A percentile compares a stretch with the other conserved stretches of the same genome.
These are phyloP conservation scores for Hermaeophaga mercurialis DNA, from an alignment of 2,888 invertebrate species.

Conservation along the genomic window DNA sequence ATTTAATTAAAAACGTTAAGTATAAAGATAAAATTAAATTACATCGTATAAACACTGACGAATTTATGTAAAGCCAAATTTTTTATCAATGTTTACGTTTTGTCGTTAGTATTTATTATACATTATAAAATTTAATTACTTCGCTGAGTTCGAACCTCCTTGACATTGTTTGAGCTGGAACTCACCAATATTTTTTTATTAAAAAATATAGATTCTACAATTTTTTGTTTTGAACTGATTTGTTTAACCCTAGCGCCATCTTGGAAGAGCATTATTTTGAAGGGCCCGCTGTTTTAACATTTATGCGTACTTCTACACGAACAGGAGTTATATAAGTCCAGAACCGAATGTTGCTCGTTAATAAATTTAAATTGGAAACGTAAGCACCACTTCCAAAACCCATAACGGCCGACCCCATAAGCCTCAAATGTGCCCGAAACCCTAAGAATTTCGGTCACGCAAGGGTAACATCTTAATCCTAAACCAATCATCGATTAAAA, in stretches of 20 bases:
- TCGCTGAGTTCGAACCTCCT: too few relatives aligned
- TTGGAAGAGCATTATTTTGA: background rate
- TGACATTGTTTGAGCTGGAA: too few relatives aligned
- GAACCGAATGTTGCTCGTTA: conserved; percentile 13
- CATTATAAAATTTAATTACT: too few relatives aligned
- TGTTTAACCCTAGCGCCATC: background rate
- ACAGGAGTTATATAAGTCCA: conserved; percentile 12
- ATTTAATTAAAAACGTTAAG: too few relatives aligned
- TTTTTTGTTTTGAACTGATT: too few relatives aligned
- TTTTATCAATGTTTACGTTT: too few relatives aligned
- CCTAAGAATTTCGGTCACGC: conserved; percentile 22
- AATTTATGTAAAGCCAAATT: too few relatives aligned
- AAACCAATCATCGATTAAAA: conserved; percentile 18
- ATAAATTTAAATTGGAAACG: conserved; percentile 24
- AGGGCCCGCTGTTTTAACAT: conserved; percentile 9
- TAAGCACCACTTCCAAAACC: conserved; percentile 20
- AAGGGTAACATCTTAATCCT: conserved; percentile 24
- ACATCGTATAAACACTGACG: too few relatives aligned
- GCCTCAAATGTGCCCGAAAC: conserved; percentile 18
- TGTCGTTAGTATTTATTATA: too few relatives aligned
- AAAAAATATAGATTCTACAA: too few relatives aligned
- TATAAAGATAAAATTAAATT: too few relatives aligned
- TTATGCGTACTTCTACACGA: conserved; percentile 16
- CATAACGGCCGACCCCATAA: conserved; percentile 10
- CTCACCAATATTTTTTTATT: too few relatives aligned